A percentile compares a stretch with the other conserved stretches of the same genome.
Conservation (phyloP, 1,140 invertebrate species). For the Trialeurodes vaporariorum region DNA sequence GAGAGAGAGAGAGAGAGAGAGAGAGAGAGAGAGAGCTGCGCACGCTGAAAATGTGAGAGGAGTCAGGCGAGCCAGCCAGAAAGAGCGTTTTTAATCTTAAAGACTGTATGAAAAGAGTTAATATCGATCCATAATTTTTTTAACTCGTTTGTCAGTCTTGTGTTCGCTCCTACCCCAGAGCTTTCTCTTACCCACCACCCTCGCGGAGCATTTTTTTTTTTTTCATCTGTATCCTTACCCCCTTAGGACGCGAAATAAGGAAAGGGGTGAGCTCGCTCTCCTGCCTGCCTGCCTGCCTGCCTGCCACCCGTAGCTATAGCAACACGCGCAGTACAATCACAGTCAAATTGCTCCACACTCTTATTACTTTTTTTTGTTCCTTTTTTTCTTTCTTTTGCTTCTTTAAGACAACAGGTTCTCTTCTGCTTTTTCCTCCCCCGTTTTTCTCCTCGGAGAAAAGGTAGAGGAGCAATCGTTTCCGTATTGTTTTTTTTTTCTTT, state of each 20-base stretch:
- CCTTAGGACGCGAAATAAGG: background rate
- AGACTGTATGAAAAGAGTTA: background rate
- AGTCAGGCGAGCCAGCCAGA: background rate
- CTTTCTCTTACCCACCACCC: background rate
- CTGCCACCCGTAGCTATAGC: background rate
- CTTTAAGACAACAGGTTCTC: background rate
- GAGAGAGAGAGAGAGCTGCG: no score
- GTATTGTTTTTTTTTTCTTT: no score
- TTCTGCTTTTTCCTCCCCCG: background rate
- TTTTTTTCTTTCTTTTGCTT: no score
- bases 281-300: no score
- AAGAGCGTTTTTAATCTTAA: background rate
- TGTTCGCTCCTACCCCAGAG: background rate
- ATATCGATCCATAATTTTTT: slow-evolving; percentile 1
- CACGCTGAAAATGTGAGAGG: background rate
- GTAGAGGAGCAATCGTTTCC: no score
- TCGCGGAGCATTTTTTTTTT: background rate
- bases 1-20: no score
- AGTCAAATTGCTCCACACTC: background rate
- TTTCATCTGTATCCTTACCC: background rate
- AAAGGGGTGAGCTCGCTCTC: background rate
- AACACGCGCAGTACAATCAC: background rate
- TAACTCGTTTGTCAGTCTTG: background rate
- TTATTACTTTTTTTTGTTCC: background rate
- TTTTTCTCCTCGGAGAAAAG: no score